Conservation (phyloP, 2,113 vertebrate genomes). For the Alouatta palliata region DNA sequence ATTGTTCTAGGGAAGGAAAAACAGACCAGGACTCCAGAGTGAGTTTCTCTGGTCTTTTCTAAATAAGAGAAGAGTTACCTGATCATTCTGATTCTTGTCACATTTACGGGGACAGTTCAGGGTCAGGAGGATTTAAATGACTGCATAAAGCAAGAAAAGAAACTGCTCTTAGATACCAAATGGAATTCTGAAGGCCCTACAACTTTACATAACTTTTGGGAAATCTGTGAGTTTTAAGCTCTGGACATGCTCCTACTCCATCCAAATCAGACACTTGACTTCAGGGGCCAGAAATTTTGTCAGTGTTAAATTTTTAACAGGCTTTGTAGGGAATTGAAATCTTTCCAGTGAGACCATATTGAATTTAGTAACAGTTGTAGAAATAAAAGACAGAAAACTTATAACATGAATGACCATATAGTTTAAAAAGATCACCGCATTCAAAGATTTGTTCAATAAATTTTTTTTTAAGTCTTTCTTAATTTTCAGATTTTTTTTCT, state of each 20-base stretch:
- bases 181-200: neutral
- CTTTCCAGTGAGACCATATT: neutral
- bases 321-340: neutral
- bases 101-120: neutral
- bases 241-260: neutral
- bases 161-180: neutral
- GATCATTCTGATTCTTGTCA: neutral
- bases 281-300: neutral
- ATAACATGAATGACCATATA: neutral
- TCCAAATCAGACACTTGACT: neutral
- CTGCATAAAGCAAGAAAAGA: neutral
- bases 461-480: neutral
- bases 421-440: neutral
- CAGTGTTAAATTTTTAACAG: neutral
- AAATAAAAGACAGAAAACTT: neutral
- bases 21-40: neutral
- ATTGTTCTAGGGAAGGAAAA: neutral
- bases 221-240: neutral
- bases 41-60: neutral
- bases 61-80: neutral
- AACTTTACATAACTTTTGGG: neutral
- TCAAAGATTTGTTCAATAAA: neutral
- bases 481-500: neutral
- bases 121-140: neutral
- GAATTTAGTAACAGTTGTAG: neutral